phyloP scores from a whole-genome alignment of 2,113 vertebrate species.

The Sylvia atricapilla region DNA sequence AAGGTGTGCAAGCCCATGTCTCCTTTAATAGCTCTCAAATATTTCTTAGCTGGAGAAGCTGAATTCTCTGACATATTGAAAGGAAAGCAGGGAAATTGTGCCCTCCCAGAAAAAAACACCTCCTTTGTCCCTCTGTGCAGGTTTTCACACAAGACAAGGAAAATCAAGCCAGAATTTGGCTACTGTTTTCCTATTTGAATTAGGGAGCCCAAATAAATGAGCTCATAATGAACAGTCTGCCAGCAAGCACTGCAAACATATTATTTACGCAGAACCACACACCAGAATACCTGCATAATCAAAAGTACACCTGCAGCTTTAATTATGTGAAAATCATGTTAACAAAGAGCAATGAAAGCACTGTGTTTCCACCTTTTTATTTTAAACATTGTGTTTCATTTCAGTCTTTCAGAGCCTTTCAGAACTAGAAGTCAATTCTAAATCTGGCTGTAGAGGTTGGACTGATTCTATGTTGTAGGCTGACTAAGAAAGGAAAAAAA shows the following conservation, averaged over 20 bases:
- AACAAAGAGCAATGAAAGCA: not conserved
- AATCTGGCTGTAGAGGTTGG: not conserved
- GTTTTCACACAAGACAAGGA: not conserved
- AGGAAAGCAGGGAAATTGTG: not conserved
- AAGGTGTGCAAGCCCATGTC: not conserved
- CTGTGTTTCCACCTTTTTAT: not conserved
- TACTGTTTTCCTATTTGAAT: not conserved
- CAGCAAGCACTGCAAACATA: not conserved
- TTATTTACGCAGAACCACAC: not conserved
- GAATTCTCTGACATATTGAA: not conserved
- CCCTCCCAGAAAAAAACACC: not conserved
- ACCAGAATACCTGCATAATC: slow-evolving; percentile 20
- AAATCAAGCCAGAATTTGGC: not conserved
- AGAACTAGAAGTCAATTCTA: not conserved
- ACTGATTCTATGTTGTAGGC: not conserved
- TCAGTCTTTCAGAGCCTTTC: not conserved
- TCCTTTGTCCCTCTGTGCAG: not conserved
- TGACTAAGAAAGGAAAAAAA: not conserved
- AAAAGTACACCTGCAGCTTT: slow-evolving; percentile 39
- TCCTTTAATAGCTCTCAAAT: not conserved
- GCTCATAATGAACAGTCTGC: slow-evolving; percentile 43
- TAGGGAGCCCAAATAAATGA: slow-evolving; percentile 54
- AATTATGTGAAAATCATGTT: slow-evolving; percentile 6
- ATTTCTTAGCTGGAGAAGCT: not conserved
- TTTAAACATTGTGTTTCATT: not conserved